A percentile compares a stretch with the other conserved stretches of the same genome.
These are phyloP conservation scores for Peromyscus aztecus DNA, from an alignment of 2,797 vertebrate species.

Conservation along the genomic window DNA sequence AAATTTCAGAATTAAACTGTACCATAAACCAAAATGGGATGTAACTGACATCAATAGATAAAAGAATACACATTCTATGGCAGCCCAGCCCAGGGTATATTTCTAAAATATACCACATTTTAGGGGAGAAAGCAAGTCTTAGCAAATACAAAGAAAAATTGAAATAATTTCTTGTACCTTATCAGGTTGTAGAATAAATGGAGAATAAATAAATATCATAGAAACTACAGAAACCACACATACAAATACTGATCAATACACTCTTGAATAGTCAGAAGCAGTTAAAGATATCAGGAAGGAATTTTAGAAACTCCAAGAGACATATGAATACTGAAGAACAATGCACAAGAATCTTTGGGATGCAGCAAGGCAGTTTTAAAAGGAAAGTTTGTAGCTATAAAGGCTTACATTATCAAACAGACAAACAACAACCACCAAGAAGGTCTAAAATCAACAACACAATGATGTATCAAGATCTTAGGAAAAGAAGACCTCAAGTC, in stretches of 20 bases:
- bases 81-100: not conserved
- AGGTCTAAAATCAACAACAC: not conserved
- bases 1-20: not conserved
- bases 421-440: not conserved
- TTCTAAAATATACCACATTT: not conserved
- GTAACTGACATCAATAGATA: not conserved
- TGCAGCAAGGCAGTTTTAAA: not conserved
- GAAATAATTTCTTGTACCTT: not conserved
- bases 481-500: not conserved
- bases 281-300: not conserved
- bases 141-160: not conserved
- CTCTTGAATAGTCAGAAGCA: not conserved
- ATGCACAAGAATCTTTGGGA: not conserved
- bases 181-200: not conserved
- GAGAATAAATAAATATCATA: not conserved
- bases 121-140: not conserved
- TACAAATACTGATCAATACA: not conserved
- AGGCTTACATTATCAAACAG: not conserved
- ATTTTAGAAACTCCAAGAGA: not conserved
- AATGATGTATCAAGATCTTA: not conserved
- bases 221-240: not conserved
- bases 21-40: not conserved
- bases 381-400: not conserved
- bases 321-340: not conserved
- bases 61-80: not conserved